phyloP scores from a whole-genome alignment of 2,113 vertebrate genomes.

The Chloroceryle aenea region DNA sequence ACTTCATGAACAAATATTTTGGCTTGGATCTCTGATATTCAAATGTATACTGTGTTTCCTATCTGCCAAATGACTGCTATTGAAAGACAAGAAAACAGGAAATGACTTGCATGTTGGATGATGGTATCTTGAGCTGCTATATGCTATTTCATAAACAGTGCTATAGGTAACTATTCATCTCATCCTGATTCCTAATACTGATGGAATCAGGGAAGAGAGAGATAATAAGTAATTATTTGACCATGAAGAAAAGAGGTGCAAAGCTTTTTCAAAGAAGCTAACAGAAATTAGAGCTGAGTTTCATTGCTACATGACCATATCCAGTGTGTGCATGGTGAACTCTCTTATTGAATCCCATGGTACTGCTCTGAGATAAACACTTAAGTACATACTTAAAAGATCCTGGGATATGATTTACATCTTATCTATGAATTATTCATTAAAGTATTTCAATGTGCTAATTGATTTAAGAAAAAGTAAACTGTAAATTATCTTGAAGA shows the following conservation, averaged over 20 bases:
- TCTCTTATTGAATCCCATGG: rapidly evolving
- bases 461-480: neutral
- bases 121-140: slow-evolving; percentile 53
- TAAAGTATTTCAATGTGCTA: neutral
- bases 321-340: neutral
- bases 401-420: neutral
- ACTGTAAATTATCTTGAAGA: neutral
- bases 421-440: neutral
- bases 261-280: slow-evolving; percentile 42
- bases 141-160: slow-evolving; percentile 50
- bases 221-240: slow-evolving; percentile 24
- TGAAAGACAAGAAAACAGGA: slow-evolving; percentile 39
- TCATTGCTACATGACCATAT: neutral
- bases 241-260: neutral
- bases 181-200: slow-evolving; percentile 12
- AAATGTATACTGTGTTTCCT: slow-evolving; percentile 41
- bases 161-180: slow-evolving; percentile 38
- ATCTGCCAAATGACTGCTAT: slow-evolving; percentile 37
- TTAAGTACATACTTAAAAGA: neutral
- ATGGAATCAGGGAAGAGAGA: slow-evolving; percentile 29
- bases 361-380: neutral
- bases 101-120: slow-evolving; percentile 39
- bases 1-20: slow-evolving; percentile 70
- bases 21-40: slow-evolving; percentile 48
- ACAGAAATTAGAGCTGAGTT: slow-evolving; percentile 29